Evolutionary conservation across 2,888 invertebrate genomes (phyloP), one percentile per base, ranked within the genome.

Genomic region (Nemurella pictetii): DNA sequence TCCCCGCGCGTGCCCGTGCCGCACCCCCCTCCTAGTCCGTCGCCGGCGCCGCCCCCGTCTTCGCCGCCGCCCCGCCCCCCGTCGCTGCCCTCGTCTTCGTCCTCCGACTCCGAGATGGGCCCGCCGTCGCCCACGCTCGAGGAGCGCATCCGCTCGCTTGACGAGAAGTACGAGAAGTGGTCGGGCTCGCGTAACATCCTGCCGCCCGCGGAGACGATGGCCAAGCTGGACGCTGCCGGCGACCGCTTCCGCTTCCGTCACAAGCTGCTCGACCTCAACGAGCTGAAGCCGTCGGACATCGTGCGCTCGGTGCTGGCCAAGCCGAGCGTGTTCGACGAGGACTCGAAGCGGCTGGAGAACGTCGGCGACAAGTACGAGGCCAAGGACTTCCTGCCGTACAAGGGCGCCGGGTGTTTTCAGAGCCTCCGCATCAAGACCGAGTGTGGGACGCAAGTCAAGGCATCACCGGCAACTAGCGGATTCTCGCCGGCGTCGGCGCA

Each of bases 321-420:
- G 90, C 95, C 96, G 87, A 98, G 97, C 83, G 97, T 99, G 84
- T 98, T 99, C 90, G 99, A 99, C 90, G 98, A 98, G 90, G 99
- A 99, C 90, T 94, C 96, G 74, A 97, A 98, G 90, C 93, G 99
- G 55, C 92, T 99, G 85, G 98, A 98, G 90, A 96, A 96, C 88
- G 95, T 96, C 85, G 93, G 95, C 89, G 94, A 97, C 90, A 94
- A 96, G 91, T 94, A 97, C 91, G 94, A 97, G 91, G 94, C 92
- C 86, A 92, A 90, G 87, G 93, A 93, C 86, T 93, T 93, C 87
- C 87, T 88, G 81, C 88, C 88, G n/a, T 85, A 81, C 35, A 73
- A 85, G 15, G 72, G 85, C n/a, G 75, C 84, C 5, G 80, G 85
- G 12, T 85, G 84, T 74, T 87, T 86, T 35, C 83, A 84, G 73